These are phyloP conservation scores for Donacobius atricapilla DNA, from an alignment of 2,113 vertebrate genomes.

Conservation along the genomic window DNA sequence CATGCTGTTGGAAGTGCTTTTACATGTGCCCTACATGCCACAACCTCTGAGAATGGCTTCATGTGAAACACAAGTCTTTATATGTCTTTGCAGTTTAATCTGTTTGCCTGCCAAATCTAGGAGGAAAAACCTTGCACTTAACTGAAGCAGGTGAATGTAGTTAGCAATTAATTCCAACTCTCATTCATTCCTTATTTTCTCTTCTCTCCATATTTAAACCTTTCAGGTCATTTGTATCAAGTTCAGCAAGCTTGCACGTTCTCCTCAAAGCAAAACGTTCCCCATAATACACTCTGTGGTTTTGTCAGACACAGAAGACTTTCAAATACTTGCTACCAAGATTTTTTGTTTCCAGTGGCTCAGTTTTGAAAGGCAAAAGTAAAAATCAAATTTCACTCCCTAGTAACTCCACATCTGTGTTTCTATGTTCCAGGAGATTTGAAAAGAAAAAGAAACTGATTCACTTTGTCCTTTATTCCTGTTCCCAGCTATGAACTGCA, in stretches of 20 bases:
- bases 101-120: neutral
- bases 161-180: neutral
- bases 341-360: neutral
- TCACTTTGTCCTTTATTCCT: conserved; percentile 69
- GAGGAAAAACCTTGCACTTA: neutral
- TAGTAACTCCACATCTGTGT: conserved; percentile 57
- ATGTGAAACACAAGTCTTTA: neutral
- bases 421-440: neutral
- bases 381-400: conserved; percentile 46
- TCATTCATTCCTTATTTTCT: conserved; percentile 24
- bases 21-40: neutral
- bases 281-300: neutral
- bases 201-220: neutral
- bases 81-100: neutral
- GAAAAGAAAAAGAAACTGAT: conserved; percentile 56
- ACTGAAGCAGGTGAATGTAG: neutral
- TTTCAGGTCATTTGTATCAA: conserved; percentile 35
- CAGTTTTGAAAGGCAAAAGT: conserved; percentile 29
- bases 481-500: conserved; percentile 74
- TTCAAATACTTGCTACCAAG: neutral
- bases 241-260: conserved; percentile 62
- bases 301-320: conserved; percentile 2
- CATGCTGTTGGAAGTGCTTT: neutral
- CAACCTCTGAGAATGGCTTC: neutral
- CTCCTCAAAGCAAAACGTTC: neutral